Evolutionary conservation across 1,140 invertebrate genomes (phyloP).

Genomic region (Drosophila neocordata): DNA sequence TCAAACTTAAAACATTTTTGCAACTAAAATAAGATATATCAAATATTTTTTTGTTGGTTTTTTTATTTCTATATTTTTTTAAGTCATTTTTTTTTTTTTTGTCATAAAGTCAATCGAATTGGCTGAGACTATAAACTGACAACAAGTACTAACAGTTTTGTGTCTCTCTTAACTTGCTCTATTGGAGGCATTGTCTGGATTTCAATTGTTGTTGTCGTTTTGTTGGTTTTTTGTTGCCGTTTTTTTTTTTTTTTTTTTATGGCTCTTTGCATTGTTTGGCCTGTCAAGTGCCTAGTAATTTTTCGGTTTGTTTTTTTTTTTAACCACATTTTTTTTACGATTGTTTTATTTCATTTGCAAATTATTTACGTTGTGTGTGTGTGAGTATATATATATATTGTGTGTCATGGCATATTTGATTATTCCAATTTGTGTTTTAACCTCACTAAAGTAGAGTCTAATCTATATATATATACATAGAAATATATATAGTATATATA

Average conservation of each 20-base stretch:
- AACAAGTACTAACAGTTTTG: background rate
- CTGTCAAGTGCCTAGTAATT: constrained; percentile 8
- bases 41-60: no score
- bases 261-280: constrained; percentile 8
- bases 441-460: background rate
- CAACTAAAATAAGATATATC: no score
- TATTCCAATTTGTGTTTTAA: constrained; percentile 8
- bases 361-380: background rate
- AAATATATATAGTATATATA: background rate
- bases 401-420: constrained; percentile 9
- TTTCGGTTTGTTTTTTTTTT: background rate
- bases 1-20: no score
- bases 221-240: constrained; percentile 3
- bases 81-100: background rate
- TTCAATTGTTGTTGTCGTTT: constrained; percentile 9
- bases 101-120: constrained; percentile 9
- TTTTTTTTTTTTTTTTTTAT: background rate
- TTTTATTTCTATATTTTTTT: no score
- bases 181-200: constrained; percentile 9
- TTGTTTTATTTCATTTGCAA: constrained; percentile 12
- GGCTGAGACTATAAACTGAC: background rate
- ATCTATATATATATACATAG: background rate
- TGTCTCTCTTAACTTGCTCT: background rate
- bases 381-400: background rate
- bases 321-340: constrained; percentile 6